A percentile compares a stretch with the other conserved stretches of the same genome.
Conservation (phyloP, 2,888 invertebrate genomes). For the Bedellia somnulentella region DNA sequence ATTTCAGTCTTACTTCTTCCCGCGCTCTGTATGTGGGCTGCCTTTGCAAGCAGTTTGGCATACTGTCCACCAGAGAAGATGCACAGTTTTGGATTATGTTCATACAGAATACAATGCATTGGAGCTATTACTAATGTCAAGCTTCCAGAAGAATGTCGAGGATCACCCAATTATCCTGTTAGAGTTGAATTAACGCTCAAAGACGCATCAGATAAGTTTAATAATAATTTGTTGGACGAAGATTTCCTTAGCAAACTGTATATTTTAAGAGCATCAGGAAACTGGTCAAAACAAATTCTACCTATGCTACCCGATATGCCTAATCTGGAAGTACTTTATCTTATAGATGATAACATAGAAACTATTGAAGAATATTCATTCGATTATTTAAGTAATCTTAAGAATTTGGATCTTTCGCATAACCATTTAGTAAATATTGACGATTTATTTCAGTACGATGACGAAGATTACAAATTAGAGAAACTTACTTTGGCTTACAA, state of each 20-base stretch:
- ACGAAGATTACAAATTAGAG: conserved; percentile 22
- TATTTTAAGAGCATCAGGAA: conserved; percentile 20
- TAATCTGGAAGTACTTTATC: conserved; percentile 20
- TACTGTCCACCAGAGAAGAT: conserved; percentile 21
- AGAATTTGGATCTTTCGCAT: conserved; percentile 26
- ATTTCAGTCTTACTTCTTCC: no score
- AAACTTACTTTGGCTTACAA: conserved; percentile 27
- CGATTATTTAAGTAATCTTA: conserved; percentile 20
- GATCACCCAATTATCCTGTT: conserved; percentile 27
- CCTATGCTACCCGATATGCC: conserved; percentile 25
- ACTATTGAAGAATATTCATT: conserved; percentile 24
- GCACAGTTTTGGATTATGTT: conserved; percentile 18
- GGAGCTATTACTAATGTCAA: conserved; percentile 18
- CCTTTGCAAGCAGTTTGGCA: no score
- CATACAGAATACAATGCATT: conserved; percentile 22
- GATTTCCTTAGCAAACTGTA: conserved; percentile 25
- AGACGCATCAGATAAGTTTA: conserved; percentile 20
- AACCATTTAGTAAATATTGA: conserved; percentile 25
- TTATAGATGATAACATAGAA: conserved; percentile 22
- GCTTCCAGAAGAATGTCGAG: conserved; percentile 24
- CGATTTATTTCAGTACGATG: conserved; percentile 28
- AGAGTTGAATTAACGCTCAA: conserved; percentile 24
- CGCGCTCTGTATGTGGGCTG: no score
- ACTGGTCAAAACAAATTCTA: conserved; percentile 22
- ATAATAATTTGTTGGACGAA: conserved; percentile 15